These are phyloP conservation scores for Gobius niger DNA, from an alignment of 2,113 vertebrate genomes.

Conservation along the genomic window DNA sequence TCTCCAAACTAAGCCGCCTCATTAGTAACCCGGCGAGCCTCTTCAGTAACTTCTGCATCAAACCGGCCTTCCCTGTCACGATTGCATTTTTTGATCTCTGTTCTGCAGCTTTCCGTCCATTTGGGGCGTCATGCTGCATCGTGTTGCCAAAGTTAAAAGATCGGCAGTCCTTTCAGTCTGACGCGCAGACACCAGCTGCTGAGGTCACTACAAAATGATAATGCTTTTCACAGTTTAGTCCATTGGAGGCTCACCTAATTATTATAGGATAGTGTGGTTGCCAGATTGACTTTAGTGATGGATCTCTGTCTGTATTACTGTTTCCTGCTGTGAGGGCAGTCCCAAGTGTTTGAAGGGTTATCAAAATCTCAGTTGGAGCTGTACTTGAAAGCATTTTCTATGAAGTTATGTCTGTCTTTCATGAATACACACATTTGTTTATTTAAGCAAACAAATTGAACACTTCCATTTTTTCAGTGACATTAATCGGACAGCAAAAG, in stretches of 20 bases:
- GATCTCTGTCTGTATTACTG: not conserved
- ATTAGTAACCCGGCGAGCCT: constrained; percentile 52
- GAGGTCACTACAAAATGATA: constrained; percentile 17
- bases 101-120: constrained; percentile 15
- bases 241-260: not conserved
- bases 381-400: not conserved
- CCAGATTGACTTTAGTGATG: not conserved
- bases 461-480: constrained; percentile 14
- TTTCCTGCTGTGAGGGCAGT: too few relatives aligned
- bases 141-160: constrained; percentile 35
- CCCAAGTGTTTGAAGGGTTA: too few relatives aligned
- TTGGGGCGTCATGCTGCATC: constrained; percentile 14
- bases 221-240: constrained; percentile 3
- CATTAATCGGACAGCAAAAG: not conserved
- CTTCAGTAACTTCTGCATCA: constrained; percentile 29
- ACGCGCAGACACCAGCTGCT: constrained; percentile 1
- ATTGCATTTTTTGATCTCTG: constrained; percentile 33
- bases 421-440: too few relatives aligned
- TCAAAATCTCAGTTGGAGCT: not conserved
- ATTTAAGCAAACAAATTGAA: not conserved
- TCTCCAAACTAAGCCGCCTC: constrained; percentile 25
- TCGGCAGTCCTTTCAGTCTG: constrained; percentile 6
- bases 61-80: constrained; percentile 37
- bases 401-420: not conserved
- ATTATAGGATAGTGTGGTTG: not conserved